phyloP scores from a whole-genome alignment of 1,140 invertebrate species.

The Capitella teleta region DNA sequence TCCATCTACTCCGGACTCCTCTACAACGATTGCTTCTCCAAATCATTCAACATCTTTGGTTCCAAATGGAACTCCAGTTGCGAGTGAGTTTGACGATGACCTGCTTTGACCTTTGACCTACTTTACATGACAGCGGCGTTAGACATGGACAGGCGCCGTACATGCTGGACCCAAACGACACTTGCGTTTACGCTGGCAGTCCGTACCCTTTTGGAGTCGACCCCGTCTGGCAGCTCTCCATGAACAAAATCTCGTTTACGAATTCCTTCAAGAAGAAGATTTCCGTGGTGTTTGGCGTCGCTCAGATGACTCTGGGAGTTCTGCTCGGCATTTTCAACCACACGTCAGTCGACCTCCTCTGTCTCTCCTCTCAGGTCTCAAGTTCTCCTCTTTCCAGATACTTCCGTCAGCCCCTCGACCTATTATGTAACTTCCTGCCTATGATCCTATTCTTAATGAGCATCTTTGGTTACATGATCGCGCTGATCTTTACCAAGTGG shows the following conservation, averaged over 20 bases:
- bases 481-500: slow-evolving; percentile 86
- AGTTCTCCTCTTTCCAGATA: slow-evolving; percentile 33
- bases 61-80: slow-evolving; percentile 56
- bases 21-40: slow-evolving; percentile 96
- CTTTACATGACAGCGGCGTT: too few species aligned
- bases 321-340: slow-evolving; percentile 81
- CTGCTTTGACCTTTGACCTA: too few species aligned
- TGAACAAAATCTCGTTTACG: slow-evolving; percentile 92
- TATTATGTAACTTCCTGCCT: slow-evolving; percentile 85
- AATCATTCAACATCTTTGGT: slow-evolving; percentile 88
- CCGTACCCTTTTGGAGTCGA: slow-evolving; percentile 42
- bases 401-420: slow-evolving; percentile 65
- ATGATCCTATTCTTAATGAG: slow-evolving; percentile 80
- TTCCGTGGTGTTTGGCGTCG: slow-evolving; percentile 88
- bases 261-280: slow-evolving; percentile 99
- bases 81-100: neutral
- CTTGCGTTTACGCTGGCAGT: neutral
- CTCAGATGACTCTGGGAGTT: slow-evolving; percentile 95
- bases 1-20: slow-evolving; percentile 95
- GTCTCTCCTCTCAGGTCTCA: neutral
- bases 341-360: slow-evolving; percentile 42
- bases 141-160: too few species aligned
- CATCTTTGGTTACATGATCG: slow-evolving; percentile 87
- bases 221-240: slow-evolving; percentile 71
- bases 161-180: neutral